These are phyloP conservation scores for Acrossocheilus wenchowensis DNA, from an alignment of 2,797 vertebrate species.

Conservation along the genomic window DNA sequence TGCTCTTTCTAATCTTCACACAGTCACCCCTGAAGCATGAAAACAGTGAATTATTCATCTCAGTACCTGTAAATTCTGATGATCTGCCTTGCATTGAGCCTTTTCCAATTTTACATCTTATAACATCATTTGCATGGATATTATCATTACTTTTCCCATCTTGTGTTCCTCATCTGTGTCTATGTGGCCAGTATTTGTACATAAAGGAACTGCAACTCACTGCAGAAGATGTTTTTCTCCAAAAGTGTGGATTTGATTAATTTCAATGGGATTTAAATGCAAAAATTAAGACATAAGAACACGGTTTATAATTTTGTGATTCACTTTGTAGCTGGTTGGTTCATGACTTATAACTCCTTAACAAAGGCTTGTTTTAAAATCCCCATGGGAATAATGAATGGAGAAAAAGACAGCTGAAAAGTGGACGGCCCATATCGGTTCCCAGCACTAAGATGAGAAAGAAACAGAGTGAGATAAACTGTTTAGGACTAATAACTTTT, in stretches of 20 bases:
- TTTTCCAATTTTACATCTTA: no score
- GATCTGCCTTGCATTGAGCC: not conserved
- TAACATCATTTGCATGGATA: not conserved
- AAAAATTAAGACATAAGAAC: not conserved
- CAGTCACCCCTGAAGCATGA: not conserved
- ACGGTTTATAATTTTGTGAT: not conserved
- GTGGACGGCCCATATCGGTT: not conserved
- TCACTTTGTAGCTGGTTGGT: not conserved
- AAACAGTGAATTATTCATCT: not conserved
- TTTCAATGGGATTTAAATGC: not conserved
- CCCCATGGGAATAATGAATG: not conserved
- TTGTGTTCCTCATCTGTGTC: not conserved
- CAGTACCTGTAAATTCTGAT: not conserved
- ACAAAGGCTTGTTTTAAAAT: not conserved
- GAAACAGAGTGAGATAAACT: not conserved
- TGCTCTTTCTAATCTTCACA: not conserved
- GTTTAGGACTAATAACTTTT: not conserved
- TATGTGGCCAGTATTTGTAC: not conserved
- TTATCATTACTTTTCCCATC: not conserved
- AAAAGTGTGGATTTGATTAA: not conserved
- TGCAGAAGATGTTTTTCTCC: not conserved
- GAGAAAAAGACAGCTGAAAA: slow-evolving; percentile 1
- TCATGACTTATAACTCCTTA: not conserved
- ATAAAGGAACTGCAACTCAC: not conserved
- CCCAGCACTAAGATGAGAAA: not conserved